Evolutionary conservation across 2,888 invertebrate species (phyloP), one percentile per base, ranked within the genome.

Genomic region (Scaptomyza polygonia): DNA sequence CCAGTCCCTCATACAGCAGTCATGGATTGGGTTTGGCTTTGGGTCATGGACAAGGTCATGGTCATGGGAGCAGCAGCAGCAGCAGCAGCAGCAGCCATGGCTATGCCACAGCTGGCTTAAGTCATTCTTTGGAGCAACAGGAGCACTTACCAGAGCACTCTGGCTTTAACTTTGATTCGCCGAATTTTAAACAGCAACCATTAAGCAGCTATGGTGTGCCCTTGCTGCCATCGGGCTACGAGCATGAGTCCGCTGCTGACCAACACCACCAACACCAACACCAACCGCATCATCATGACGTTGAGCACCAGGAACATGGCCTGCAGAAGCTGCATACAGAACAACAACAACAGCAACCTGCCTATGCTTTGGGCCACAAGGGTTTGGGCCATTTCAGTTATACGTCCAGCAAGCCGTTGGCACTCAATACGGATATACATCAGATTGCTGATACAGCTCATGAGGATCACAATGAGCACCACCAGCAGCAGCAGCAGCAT

Each of bases 331-430:
- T 32, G 11, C 59, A 40, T n/a, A 45, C 47, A 18, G 73, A 77
- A 1, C 69, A 76, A 8, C 80, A 77, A 58, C 86, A n/a, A n/a
- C n/a, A n/a, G n/a, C n/a, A n/a, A 0, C 91, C 91, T 0, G 64
- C 77, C 6, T 91, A 91, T 69, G 91, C 91, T 0, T 48, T 85
- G 36, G 91, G 91, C 0, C 91, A 91, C 62, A 91, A 91, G 64
- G 91, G 91, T 5, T 54, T 91, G 21, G 90, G 91, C 0, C 91
- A 91, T 65, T 91, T 90, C 48, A 72, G 52, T 21, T 90, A 79
- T 52, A 79, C 83, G 2, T 71, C 90, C 54, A 91, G 88, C 67
- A 91, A 89, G 44, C 90, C 91, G 16, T 78, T 87, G 51, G 88
- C 83, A 1, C 70, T 91, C 0, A 79, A 90, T 43, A 89, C 89